Evolutionary conservation across 2,888 invertebrate genomes (phyloP), one percentile per base, ranked within the genome.

Genomic region (Mellilla xanthometata): DNA sequence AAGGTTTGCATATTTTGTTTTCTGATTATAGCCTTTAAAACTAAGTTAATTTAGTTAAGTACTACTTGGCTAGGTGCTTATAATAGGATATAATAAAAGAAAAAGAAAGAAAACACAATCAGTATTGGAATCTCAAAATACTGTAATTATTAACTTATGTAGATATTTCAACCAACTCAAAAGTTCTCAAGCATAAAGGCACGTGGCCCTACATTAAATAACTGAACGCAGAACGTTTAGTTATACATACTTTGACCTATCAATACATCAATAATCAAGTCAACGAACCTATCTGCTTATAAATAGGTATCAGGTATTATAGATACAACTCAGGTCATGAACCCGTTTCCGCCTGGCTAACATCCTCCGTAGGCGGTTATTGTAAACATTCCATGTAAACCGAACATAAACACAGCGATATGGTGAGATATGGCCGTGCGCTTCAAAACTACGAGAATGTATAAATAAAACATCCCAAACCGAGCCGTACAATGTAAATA

Each of bases 261-360:
- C 9, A 19, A 23, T 12, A 9, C 5, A 12, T 31, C 13, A 15
- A 24, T 33, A 24, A 2, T 4, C 7, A 23, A 48, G 41, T 48
- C 42, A 43, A 34, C 29, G 42, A 52, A 49, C 49, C 48, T 49
- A 36, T 35, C 33, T 36, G 11, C 26, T 28, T 42, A 42, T 48
- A 54, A 54, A 54, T 48, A 52, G 45, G 48, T 39, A 44, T 46
- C 45, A 56, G 52, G 48, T 48, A 42, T 48, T 38, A 38, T 42
- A 39, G 38, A 19, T 42, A 30, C 29, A 23, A 10, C 8, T 7
- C 46, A 52, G 57, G 54, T 57, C 57, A 36, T 51, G 57, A 57
- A 54, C 57, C 32, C 49, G 41, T 48, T 52, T 57, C 57, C 57
- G 52, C 50, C 56, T 56, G 54, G 51, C 39, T 50, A 39, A 38